Evolutionary conservation across 2,888 invertebrate genomes (phyloP).

Genomic region (Andrena camellia): DNA sequence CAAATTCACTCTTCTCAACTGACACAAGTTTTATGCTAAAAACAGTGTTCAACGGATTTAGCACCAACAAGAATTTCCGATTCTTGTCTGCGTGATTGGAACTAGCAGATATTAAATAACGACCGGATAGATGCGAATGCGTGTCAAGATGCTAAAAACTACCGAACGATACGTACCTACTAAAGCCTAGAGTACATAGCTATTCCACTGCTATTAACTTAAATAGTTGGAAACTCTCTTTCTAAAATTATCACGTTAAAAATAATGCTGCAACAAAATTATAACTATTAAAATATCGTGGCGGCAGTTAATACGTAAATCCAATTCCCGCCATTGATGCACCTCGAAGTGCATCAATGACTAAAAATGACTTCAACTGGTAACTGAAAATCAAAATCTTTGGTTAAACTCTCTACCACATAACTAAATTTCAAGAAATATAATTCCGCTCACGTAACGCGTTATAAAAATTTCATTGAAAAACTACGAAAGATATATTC

Average conservation of each 20-base stretch:
- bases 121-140: background rate
- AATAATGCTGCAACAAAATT: background rate
- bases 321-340: conserved; percentile 5
- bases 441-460: background rate
- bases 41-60: conserved; percentile 2
- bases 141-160: background rate
- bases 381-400: conserved; percentile 14
- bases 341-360: background rate
- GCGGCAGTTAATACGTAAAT: conserved; percentile 11
- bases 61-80: conserved; percentile 5
- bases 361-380: background rate
- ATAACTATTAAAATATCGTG: background rate
- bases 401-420: background rate
- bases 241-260: background rate
- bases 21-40: background rate
- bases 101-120: background rate
- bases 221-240: background rate
- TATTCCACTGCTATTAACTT: background rate
- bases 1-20: no score
- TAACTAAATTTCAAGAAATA: background rate
- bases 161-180: background rate
- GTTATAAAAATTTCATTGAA: conserved; percentile 10
- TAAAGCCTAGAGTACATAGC: conserved; percentile 2
- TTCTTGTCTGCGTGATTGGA: background rate
- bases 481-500: background rate